Base-by-base conservation (phyloP, 1,140 invertebrate genomes). In the Rhopalosiphum padi region DNA sequence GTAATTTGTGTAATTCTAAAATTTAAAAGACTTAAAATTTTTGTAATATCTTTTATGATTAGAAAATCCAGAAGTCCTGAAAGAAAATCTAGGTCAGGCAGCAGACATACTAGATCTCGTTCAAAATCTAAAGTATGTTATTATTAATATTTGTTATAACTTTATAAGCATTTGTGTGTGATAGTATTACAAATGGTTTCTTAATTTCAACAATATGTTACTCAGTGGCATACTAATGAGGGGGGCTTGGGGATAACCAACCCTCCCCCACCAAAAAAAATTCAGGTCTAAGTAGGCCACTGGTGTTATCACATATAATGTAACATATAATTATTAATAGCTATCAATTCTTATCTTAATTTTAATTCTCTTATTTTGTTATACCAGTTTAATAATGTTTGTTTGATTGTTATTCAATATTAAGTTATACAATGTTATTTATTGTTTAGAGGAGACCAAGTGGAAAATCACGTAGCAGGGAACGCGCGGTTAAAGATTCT, bases 21-120 rank as follows among this genome's bases (percentile, higher is more conserved):
- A 1, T n/a, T 23, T 35, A 18, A 77, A n/a, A 18, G 5, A 2
- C 4, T 77, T 77, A n/a, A n/a, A 5, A 77, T n/a, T n/a, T 68
- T 15, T 18, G 18, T 5, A 35, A n/a, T 77, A 6, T 90, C 18
- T 43, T 30, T 90, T 60, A 60, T 43, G 9, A 37, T 90, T 94
- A 94, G 94, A 95, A 95, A 60, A 96, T 96, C 30, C 94, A 95
- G 30, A 90, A 94, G 25, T 94, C 93, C 94, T 94, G 77, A 95
- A 95, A 94, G 94, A 86, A 93, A 93, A 93, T 94, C 91, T 94
- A 95, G 94, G 48, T 94, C 93, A 85, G 51, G 82, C n/a, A 93
- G 91, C 51, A 82, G 55, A 48, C 85, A 87, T 21, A 93, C 94
- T 51, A 93, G 48, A 89, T 93, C 91, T 25, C 55, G 51, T 92